A percentile compares a stretch with the other conserved stretches of the same genome.
Conservation (phyloP, 1,140 invertebrate genomes). For the Anoplolepis gracilipes region DNA sequence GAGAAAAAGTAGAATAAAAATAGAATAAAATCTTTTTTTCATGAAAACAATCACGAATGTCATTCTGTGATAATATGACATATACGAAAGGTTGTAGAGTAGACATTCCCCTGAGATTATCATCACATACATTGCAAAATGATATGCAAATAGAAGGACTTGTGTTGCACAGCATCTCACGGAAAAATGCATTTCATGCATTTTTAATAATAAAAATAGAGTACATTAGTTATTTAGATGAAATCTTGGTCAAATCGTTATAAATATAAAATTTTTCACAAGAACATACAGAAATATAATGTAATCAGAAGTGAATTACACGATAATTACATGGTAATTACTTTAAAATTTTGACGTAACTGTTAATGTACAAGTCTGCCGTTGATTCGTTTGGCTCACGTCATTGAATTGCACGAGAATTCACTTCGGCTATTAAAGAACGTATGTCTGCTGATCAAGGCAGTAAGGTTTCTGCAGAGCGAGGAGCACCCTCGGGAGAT, state of each 20-base stretch:
- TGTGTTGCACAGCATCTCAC: neutral
- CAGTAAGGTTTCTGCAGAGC: neutral
- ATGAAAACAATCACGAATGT: slow-evolving; percentile 36
- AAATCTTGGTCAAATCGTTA: slow-evolving; percentile 8
- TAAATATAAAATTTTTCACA: neutral
- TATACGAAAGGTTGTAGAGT: slow-evolving; percentile 30
- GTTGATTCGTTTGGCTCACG: neutral
- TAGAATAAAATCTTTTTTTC: neutral
- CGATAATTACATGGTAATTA: neutral
- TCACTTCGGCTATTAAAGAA: slow-evolving; percentile 25
- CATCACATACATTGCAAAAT: slow-evolving; percentile 36
- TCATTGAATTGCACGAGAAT: neutral
- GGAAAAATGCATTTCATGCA: slow-evolving; percentile 57
- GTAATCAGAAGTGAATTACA: neutral
- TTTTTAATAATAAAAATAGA: slow-evolving; percentile 59
- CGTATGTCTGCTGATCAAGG: slow-evolving; percentile 24
- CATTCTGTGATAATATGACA: slow-evolving; percentile 46
- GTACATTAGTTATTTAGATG: slow-evolving; percentile 41
- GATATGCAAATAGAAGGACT: slow-evolving; percentile 50
- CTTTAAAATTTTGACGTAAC: neutral
- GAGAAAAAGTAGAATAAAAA: slow-evolving; percentile 4
- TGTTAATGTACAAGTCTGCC: neutral
- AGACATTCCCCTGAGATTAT: slow-evolving; percentile 50
- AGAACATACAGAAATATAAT: no score
- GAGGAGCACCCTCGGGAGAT: slow-evolving; percentile 39